phyloP scores from a whole-genome alignment of 2,113 vertebrate species.

The Tragulus kanchil region DNA sequence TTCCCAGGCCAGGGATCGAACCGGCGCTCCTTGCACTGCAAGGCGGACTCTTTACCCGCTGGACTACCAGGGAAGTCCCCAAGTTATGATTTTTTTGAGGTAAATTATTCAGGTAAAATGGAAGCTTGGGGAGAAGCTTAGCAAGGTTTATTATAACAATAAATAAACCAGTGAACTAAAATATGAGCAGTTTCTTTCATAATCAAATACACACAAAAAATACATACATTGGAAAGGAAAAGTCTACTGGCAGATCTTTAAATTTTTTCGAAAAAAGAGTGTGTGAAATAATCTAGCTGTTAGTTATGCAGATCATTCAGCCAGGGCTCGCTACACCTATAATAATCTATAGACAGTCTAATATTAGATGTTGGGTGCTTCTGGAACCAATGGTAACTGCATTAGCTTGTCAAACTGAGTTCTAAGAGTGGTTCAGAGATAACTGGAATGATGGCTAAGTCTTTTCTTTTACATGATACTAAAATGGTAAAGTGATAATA shows the following conservation, averaged over 20 bases:
- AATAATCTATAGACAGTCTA: background rate
- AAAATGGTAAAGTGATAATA: background rate
- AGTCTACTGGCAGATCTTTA: background rate
- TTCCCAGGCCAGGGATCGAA: no score
- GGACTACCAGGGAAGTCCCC: no score
- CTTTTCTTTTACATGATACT: background rate
- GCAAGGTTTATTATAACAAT: background rate
- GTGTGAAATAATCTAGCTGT: constrained; percentile 34
- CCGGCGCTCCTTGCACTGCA: no score
- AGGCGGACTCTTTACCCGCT: no score
- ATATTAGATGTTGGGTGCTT: background rate
- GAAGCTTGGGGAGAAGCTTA: background rate
- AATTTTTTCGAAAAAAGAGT: background rate
- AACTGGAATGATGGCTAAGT: background rate
- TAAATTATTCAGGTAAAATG: constrained; percentile 22
- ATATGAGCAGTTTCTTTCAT: background rate
- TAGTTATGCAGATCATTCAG: background rate
- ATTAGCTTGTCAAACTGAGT: background rate
- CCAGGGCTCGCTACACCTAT: background rate
- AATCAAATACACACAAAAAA: constrained; percentile 35
- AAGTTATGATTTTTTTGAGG: background rate
- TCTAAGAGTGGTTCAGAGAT: constrained; percentile 10
- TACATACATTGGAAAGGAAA: background rate
- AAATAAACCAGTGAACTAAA: constrained; percentile 38
- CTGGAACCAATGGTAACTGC: background rate